These are phyloP conservation scores for Chrysolina haemoptera DNA, from an alignment of 2,888 invertebrate species.

Conservation along the genomic window DNA sequence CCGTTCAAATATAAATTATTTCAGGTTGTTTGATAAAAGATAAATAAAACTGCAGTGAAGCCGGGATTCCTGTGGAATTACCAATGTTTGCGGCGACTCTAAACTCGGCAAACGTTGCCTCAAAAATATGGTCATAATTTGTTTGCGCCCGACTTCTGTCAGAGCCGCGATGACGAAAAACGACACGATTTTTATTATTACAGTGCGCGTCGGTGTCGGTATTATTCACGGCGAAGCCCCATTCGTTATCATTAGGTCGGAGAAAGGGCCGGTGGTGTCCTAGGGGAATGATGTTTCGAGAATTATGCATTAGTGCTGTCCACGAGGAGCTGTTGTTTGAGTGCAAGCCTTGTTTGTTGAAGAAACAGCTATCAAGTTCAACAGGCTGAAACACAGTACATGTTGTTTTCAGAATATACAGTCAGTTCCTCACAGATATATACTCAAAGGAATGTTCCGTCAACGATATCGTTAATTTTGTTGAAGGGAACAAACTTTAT, in stretches of 20 bases:
- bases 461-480: too few relatives aligned
- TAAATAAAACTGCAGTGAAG: constrained; percentile 30
- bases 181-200: constrained; percentile 28
- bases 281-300: constrained; percentile 4
- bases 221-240: background rate
- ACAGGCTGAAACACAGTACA: too few relatives aligned
- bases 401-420: too few relatives aligned
- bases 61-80: constrained; percentile 37
- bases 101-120: constrained; percentile 31
- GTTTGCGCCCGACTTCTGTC: constrained; percentile 34
- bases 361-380: too few relatives aligned
- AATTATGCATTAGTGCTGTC: constrained; percentile 14
- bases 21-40: constrained; percentile 9
- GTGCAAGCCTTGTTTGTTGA: too few relatives aligned
- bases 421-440: too few relatives aligned
- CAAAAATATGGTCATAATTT: constrained; percentile 39
- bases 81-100: constrained; percentile 36
- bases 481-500: too few relatives aligned
- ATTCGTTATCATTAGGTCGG: constrained; percentile 13
- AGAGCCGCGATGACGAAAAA: constrained; percentile 35
- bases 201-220: constrained; percentile 7
- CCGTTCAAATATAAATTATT: constrained; percentile 35
- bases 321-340: background rate
- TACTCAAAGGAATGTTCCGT: too few relatives aligned
- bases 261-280: background rate